A percentile compares a stretch with the other conserved stretches of the same genome.
Conservation (phyloP, 2,888 invertebrate genomes). For the Eubasilissa splendida region DNA sequence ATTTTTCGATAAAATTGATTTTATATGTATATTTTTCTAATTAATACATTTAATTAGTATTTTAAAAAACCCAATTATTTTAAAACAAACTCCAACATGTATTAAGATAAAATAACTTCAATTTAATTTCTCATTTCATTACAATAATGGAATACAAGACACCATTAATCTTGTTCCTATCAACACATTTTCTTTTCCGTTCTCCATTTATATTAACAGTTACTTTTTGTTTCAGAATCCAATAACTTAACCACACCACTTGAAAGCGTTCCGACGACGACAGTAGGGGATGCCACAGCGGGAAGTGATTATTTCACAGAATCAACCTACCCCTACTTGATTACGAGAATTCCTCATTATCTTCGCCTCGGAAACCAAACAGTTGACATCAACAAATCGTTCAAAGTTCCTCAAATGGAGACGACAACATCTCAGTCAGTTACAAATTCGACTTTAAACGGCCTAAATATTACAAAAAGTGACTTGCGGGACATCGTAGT, state of each 20-base stretch:
- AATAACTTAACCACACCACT: slow-evolving; percentile 26
- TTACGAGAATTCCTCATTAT: slow-evolving; percentile 51
- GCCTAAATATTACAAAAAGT: slow-evolving; percentile 31
- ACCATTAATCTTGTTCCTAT: too few relatives aligned
- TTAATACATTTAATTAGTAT: too few relatives aligned
- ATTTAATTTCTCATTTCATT: too few relatives aligned
- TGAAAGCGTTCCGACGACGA: slow-evolving; percentile 8
- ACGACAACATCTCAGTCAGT: not conserved
- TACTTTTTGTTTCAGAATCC: slow-evolving; percentile 50
- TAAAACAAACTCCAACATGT: too few relatives aligned
- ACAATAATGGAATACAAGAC: too few relatives aligned
- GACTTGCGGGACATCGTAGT: slow-evolving; percentile 1
- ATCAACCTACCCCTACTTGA: slow-evolving; percentile 2
- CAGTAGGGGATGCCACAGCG: slow-evolving; percentile 2
- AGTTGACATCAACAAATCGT: slow-evolving; percentile 71
- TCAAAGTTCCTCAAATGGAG: slow-evolving; percentile 68
- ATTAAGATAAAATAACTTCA: too few relatives aligned
- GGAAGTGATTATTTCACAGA: slow-evolving; percentile 20
- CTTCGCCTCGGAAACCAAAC: slow-evolving; percentile 70
- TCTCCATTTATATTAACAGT: not conserved
- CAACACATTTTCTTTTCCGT: too few relatives aligned
- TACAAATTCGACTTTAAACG: not conserved
- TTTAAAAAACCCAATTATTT: too few relatives aligned
- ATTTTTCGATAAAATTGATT: too few relatives aligned
- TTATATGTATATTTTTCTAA: too few relatives aligned